Evolutionary conservation across 92 coral and sea anemone species (phyloP), one percentile per base, ranked within the genome.

Genomic region (Ricordea florida): DNA sequence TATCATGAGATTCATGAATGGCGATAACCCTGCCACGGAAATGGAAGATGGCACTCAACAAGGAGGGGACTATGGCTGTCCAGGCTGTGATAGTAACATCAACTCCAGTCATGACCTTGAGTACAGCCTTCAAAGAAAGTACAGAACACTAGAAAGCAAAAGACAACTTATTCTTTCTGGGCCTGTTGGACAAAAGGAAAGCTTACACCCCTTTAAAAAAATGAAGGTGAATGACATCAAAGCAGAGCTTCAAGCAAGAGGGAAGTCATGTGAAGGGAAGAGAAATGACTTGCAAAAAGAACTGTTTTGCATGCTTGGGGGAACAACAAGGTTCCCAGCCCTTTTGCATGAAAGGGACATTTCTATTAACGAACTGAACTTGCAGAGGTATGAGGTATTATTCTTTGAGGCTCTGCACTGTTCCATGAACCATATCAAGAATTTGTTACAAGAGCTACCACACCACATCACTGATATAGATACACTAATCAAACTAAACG

Each of bases 381-480:
- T 81, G 27, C 27, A 81, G 52, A 21, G 3, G 3, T 56, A 84
- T 55, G 79, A 76, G 23, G 88, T 82, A 10, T 25, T 82, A 47
- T 82, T 8, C 35, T 82, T 82, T 82, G 88, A 82, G 42, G 83
- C 88, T 0, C 29, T 82, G 27, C 83, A 74, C 66, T 64, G 76
- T 24, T 73, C 70, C 3, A 73, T 81, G 66, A 61, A 71, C 40
- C 87, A 81, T 67, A 81, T 72, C 22, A 72, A 72, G 26, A 81
- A 71, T 24, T 4, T 50, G 1, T 6, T 81, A 10, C 57, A 60
- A 17, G 87, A 81, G 42, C 74, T 81, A 10, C 81, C 57, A 28
- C 87, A 72, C 14, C 82, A 73, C 69, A 74, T 82, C 14, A 64
- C 73, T 9, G 82, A 82, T 45, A 74, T 73, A 10, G 69, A 82